phyloP scores from a whole-genome alignment of 2,113 vertebrate species.

The Bujurquina vittata region DNA sequence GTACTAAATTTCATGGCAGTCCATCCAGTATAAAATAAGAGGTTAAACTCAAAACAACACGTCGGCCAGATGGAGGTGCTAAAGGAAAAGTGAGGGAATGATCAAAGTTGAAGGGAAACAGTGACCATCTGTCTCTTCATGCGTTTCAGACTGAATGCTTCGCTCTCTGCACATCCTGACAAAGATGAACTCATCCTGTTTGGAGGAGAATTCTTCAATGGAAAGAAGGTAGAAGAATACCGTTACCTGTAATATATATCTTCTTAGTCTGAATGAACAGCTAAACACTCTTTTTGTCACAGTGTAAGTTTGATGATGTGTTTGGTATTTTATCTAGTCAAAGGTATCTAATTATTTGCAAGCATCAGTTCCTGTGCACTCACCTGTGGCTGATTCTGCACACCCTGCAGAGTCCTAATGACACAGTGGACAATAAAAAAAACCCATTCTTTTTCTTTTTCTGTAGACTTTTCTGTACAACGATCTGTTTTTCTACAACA shows the following conservation, averaged over 20 bases:
- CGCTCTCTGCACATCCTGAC: slow-evolving; percentile 90
- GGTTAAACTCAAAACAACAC: not conserved
- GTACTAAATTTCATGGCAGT: not conserved
- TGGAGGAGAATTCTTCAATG: slow-evolving; percentile 98
- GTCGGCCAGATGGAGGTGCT: not conserved
- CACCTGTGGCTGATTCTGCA: not conserved
- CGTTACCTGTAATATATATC: not conserved
- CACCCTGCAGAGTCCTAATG: too few relatives aligned
- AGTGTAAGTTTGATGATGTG: not conserved
- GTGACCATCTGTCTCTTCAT: not conserved
- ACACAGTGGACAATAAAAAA: not conserved
- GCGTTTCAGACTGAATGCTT: slow-evolving; percentile 85
- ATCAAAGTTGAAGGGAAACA: not conserved
- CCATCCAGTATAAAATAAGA: not conserved
- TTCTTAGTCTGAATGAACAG: not conserved
- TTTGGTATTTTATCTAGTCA: not conserved
- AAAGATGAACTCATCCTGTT: slow-evolving; percentile 96
- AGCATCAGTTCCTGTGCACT: not conserved
- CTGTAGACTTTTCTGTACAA: slow-evolving; percentile 92
- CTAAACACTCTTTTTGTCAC: not conserved
- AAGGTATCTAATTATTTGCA: not conserved
- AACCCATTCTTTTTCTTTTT: not conserved
- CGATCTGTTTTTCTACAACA: slow-evolving; percentile 91
- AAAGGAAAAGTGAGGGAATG: not conserved
- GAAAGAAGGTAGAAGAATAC: slow-evolving; percentile 88